phyloP scores from a whole-genome alignment of 2,113 vertebrate species.

The Chinchilla lanigera region DNA sequence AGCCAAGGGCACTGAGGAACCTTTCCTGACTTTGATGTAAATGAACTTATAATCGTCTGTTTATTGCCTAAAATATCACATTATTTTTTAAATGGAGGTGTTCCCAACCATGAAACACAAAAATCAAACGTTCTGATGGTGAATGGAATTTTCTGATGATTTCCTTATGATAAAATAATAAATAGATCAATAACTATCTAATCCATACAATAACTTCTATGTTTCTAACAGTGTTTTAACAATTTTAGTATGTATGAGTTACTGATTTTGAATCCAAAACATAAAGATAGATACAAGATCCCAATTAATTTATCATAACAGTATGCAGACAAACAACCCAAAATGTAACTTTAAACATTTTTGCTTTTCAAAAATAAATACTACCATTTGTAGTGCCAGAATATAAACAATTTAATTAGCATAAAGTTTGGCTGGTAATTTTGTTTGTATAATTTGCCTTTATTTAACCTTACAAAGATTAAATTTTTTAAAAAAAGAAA shows the following conservation, averaged over 20 bases:
- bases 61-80: not conserved
- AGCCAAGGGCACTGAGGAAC: not conserved
- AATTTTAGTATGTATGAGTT: not conserved
- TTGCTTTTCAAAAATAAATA: not conserved
- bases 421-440: not conserved
- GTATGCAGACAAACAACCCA: not conserved
- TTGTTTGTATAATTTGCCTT: not conserved
- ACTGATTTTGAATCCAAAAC: not conserved
- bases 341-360: not conserved
- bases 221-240: not conserved
- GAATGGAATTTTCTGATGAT: not conserved
- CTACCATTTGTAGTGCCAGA: not conserved
- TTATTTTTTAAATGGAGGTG: not conserved
- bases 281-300: not conserved
- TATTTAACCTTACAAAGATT: not conserved
- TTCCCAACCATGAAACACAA: not conserved
- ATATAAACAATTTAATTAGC: not conserved
- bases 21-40: not conserved
- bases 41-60: not conserved
- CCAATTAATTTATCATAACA: not conserved
- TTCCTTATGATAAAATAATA: conserved; percentile 10
- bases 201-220: not conserved
- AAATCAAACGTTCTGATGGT: not conserved
- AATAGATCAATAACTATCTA: not conserved
- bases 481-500: not conserved